Conservation (phyloP, 2,888 invertebrate species). For the Phyllotreta striolata region DNA sequence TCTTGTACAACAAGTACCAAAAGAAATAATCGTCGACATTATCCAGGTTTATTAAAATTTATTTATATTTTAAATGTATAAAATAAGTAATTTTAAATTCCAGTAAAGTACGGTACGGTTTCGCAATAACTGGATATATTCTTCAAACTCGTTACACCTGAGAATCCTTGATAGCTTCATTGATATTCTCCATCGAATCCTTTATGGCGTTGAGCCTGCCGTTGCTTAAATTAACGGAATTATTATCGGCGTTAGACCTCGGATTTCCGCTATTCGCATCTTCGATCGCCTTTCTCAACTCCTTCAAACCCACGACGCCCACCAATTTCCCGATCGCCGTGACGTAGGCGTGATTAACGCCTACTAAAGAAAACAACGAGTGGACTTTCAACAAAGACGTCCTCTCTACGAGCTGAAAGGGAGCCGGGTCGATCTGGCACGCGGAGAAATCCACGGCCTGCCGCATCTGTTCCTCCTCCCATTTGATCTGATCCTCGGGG, state of each 20-base stretch:
- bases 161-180: slow-evolving; percentile 28
- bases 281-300: slow-evolving; percentile 88
- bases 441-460: slow-evolving; percentile 78
- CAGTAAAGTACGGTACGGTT: neutral
- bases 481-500: slow-evolving; percentile 87
- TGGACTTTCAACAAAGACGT: slow-evolving; percentile 93
- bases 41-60: neutral
- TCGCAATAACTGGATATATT: slow-evolving; percentile 4
- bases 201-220: slow-evolving; percentile 29
- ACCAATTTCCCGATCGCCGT: slow-evolving; percentile 91
- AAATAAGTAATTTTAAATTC: neutral
- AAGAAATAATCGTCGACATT: neutral
- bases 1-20: slow-evolving; percentile 61
- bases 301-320: slow-evolving; percentile 95
- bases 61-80: too few species aligned
- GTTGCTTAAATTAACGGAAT: slow-evolving; percentile 22
- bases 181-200: slow-evolving; percentile 33
- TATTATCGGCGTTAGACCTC: slow-evolving; percentile 17
- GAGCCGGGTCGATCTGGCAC: slow-evolving; percentile 94
- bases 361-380: slow-evolving; percentile 97
- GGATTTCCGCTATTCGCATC: slow-evolving; percentile 82
- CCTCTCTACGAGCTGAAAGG: slow-evolving; percentile 95
- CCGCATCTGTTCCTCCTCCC: slow-evolving; percentile 93
- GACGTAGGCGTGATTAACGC: slow-evolving; percentile 98
- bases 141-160: slow-evolving; percentile 27